phyloP scores from a whole-genome alignment of 2,888 invertebrate species.

The Capitulum mitella region DNA sequence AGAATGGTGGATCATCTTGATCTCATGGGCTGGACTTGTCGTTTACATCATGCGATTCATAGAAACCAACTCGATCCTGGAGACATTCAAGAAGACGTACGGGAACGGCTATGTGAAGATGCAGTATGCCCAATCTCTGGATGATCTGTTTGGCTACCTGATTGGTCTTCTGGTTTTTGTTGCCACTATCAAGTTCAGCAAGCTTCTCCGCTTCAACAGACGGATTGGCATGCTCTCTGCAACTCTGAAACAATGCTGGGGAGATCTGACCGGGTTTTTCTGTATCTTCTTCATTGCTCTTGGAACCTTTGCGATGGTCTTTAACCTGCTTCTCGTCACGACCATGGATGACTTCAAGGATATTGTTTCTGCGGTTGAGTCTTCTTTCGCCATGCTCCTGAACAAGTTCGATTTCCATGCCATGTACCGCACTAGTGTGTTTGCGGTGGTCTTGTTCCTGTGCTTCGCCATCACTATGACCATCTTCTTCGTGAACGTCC shows the following conservation, averaged over 20 bases:
- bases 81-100: slow-evolving; percentile 28
- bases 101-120: slow-evolving; percentile 38
- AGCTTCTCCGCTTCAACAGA: slow-evolving; percentile 44
- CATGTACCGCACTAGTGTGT: slow-evolving; percentile 37
- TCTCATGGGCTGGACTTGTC: slow-evolving; percentile 43
- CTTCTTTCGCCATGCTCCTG: slow-evolving; percentile 46
- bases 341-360: slow-evolving; percentile 39
- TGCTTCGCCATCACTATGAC: slow-evolving; percentile 42
- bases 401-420: slow-evolving; percentile 45
- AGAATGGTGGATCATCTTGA: slow-evolving; percentile 43
- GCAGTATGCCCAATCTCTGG: slow-evolving; percentile 45
- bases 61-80: slow-evolving; percentile 26
- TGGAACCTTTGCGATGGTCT: slow-evolving; percentile 42
- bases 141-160: slow-evolving; percentile 47
- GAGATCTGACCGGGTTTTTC: slow-evolving; percentile 41
- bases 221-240: slow-evolving; percentile 38
- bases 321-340: slow-evolving; percentile 40
- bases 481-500: slow-evolving; percentile 43
- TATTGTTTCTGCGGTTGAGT: slow-evolving; percentile 44
- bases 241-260: slow-evolving; percentile 39
- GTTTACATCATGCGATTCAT: slow-evolving; percentile 40
- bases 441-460: slow-evolving; percentile 42
- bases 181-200: slow-evolving; percentile 48
- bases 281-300: slow-evolving; percentile 46
- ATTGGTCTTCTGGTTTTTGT: slow-evolving; percentile 48